A percentile compares a stretch with the other conserved stretches of the same genome.
phyloP scores from a whole-genome alignment of 2,113 vertebrate species.

The Clupea harengus region DNA sequence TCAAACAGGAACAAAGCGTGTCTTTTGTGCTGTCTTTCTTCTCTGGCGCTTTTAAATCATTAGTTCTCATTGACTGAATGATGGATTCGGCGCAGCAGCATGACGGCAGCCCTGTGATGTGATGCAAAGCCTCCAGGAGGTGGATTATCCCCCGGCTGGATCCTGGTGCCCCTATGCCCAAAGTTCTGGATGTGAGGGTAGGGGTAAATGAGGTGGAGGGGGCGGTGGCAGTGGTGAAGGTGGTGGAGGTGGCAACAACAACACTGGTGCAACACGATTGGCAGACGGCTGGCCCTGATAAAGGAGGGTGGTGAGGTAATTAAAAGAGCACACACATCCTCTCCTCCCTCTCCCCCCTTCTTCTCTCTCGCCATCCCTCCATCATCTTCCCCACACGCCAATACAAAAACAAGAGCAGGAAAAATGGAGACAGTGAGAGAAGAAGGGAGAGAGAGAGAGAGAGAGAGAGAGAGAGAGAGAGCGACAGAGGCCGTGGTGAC shows the following conservation, averaged over 20 bases:
- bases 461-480: neutral
- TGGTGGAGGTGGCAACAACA: neutral
- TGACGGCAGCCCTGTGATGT: constrained; percentile 45
- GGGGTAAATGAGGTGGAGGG: neutral
- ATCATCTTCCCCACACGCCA: neutral
- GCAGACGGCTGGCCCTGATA: neutral
- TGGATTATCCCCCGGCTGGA: constrained; percentile 18
- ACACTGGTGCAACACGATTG: neutral
- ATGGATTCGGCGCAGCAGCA: constrained; percentile 61
- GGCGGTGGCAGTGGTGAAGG: neutral
- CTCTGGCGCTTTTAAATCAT: constrained; percentile 39
- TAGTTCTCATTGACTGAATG: constrained; percentile 51
- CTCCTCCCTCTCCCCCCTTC: neutral
- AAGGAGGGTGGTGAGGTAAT: neutral
- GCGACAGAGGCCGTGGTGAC: constrained; percentile 44
- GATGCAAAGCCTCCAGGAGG: constrained; percentile 31
- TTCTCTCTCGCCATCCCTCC: neutral
- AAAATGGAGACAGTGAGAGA: constrained; percentile 1
- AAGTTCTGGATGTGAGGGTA: neutral
- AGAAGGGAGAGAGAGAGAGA: neutral
- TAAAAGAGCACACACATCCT: constrained; percentile 5
- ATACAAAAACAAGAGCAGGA: neutral
- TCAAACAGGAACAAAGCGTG: constrained; percentile 59
- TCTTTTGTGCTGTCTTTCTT: constrained; percentile 56
- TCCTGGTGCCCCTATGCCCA: constrained; percentile 39